phyloP scores from a whole-genome alignment of 2,888 invertebrate genomes.

The Drosophila borealis region DNA sequence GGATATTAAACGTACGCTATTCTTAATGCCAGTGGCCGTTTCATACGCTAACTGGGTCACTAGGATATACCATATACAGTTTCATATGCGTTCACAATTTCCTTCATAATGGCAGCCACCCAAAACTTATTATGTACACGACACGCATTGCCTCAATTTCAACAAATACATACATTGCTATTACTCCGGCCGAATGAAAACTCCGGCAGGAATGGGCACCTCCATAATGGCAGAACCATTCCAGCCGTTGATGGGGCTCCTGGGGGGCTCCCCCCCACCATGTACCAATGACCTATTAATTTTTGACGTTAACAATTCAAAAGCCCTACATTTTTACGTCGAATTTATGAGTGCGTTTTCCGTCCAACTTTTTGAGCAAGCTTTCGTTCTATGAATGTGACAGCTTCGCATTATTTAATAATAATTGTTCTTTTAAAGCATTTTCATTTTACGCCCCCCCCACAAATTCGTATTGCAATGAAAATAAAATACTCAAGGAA shows the following conservation, averaged over 20 bases:
- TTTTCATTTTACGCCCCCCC: too few relatives aligned
- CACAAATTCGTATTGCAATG: background rate
- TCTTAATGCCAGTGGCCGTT: conserved; percentile 13
- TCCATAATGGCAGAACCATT: conserved; percentile 51
- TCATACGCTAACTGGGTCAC: conserved; percentile 68
- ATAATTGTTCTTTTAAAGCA: background rate
- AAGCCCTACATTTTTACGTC: conserved; percentile 30
- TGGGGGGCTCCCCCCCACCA: conserved; percentile 10
- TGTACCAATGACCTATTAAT: conserved; percentile 71
- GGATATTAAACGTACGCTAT: conserved; percentile 57
- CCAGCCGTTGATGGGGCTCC: conserved; percentile 25
- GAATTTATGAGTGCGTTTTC: conserved; percentile 21
- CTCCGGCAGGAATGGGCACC: conserved; percentile 45
- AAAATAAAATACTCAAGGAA: conserved; percentile 13
- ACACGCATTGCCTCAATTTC: conserved; percentile 66
- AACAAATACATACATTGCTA: conserved; percentile 20
- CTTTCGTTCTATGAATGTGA: conserved; percentile 24
- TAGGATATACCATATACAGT: conserved; percentile 63
- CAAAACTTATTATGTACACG: conserved; percentile 60
- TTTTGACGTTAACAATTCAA: conserved; percentile 52
- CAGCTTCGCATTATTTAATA: conserved; percentile 11
- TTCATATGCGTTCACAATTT: conserved; percentile 73
- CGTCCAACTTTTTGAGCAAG: conserved; percentile 23
- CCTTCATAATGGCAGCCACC: conserved; percentile 64
- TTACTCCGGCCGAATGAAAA: conserved; percentile 59